These are phyloP conservation scores for Tachyglossus aculeatus DNA, from an alignment of 2,797 vertebrate species.

Conservation along the genomic window DNA sequence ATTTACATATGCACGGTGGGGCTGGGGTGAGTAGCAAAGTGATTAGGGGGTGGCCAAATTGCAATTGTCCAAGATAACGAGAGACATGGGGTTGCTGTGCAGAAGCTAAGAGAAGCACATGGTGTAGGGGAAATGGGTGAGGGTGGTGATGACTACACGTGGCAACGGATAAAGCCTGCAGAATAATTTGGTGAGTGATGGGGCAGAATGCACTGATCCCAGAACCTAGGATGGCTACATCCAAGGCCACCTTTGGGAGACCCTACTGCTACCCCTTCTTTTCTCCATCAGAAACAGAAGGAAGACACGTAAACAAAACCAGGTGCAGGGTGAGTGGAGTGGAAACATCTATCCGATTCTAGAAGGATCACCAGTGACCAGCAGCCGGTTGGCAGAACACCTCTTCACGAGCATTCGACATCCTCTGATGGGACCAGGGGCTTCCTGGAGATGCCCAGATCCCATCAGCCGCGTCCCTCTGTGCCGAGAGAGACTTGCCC, in stretches of 20 bases:
- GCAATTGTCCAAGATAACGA: neutral
- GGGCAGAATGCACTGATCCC: neutral
- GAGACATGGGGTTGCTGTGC: neutral
- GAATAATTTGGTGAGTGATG: neutral
- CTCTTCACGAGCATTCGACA: too few relatives aligned
- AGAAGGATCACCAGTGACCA: too few relatives aligned
- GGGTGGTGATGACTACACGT: neutral
- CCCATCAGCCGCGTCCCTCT: neutral
- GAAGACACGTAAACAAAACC: too few relatives aligned
- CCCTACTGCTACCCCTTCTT: too few relatives aligned
- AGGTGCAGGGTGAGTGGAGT: too few relatives aligned
- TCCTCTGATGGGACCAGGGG: too few relatives aligned
- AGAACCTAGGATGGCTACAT: slow-evolving; percentile 10
- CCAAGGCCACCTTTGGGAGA: too few relatives aligned
- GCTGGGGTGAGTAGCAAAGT: neutral
- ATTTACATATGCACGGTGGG: neutral
- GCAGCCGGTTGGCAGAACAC: too few relatives aligned
- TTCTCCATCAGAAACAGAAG: too few relatives aligned
- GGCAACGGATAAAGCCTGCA: neutral
- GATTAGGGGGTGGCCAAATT: neutral
- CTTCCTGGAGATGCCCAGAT: neutral
- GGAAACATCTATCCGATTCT: too few relatives aligned
- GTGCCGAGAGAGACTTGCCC: neutral
- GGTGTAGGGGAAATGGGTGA: neutral
- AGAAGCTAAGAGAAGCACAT: neutral